Evolutionary conservation across 2,113 vertebrate species (phyloP).

Genomic region (Mesitornis unicolor): DNA sequence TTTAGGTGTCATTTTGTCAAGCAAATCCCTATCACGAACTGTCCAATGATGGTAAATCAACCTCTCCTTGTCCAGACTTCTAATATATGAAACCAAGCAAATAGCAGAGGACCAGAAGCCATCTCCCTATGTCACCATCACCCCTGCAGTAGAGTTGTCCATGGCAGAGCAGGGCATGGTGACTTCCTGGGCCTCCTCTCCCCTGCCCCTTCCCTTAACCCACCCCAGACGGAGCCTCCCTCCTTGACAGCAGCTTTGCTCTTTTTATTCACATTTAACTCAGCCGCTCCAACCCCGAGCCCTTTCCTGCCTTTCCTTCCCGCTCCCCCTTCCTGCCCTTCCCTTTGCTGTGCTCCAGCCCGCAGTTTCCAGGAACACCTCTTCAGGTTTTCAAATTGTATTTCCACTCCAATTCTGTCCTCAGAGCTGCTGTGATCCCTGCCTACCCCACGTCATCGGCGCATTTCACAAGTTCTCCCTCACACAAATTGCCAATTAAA

Average conservation of each 20-base stretch:
- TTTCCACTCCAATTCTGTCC: neutral
- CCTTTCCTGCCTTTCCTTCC: neutral
- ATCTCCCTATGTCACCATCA: rapidly evolving
- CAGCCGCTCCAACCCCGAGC: neutral
- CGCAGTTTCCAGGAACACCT: neutral
- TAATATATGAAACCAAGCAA: rapidly evolving
- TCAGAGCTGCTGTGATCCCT: neutral
- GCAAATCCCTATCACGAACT: neutral
- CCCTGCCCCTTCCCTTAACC: rapidly evolving
- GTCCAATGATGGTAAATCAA: neutral
- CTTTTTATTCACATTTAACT: neutral
- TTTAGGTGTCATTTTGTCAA: neutral
- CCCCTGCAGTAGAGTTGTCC: neutral
- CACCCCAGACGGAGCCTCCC: neutral
- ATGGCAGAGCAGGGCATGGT: neutral
- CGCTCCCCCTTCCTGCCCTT: no score
- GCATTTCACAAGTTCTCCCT: neutral
- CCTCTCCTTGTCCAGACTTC: neutral
- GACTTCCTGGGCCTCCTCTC: rapidly evolving
- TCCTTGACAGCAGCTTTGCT: neutral
- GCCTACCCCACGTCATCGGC: neutral
- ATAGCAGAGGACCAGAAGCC: neutral
- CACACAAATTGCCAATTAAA: neutral
- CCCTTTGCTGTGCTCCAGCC: no score
- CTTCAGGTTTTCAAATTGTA: neutral